Base-by-base conservation (phyloP, 2,113 vertebrate species). In the Hirundichthys speculiger region DNA sequence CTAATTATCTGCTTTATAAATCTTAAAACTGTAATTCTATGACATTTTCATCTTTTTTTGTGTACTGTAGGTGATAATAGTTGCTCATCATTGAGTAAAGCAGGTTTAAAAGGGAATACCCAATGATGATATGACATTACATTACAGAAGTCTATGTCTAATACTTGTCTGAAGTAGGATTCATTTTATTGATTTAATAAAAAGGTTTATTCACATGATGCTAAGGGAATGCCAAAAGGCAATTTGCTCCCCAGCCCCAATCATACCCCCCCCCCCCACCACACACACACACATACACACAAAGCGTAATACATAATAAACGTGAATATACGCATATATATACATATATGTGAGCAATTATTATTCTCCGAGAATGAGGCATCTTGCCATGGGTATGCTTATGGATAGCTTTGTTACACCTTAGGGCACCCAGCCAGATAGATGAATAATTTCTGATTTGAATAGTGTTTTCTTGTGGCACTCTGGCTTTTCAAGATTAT, bases 401-500 rank as follows among this genome's bases (percentile, higher is more conserved):
- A 86, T 86, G 21, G 30, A 11, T n/a, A 34, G 34, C 60, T 64
- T 67, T 50, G 50, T 50, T 34, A 12, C 41, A 73, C 82, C 73
- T 64, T 5, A 60, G 74, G 81, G 16, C 54, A 45, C 30, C 51
- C 63, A 48, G 41, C 46, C 46, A 76, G 61, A 73, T 62, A 73
- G 38, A 69, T 80, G 30, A 75, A 74, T 86, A 77, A 85, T 81
- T 87, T 68, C 61, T 59, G 47, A 82, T 82, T 85, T 86, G 25
- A 80, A 79, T 81, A 64, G 22, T 42, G 12, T 62, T 51, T 86
- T 82, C 25, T 63, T 63, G 52, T 53, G 50, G 63, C 68, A 64
- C 73, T 74, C 75, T 64, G 62, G 27, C 55, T 24, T 73, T 56
- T 30, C 18, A 55, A 62, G 67, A 86, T 82, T 69, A 85, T 72